These are phyloP conservation scores for Phenganax marumi DNA, from an alignment of 92 coral and sea anemone genomes.

Conservation along the genomic window DNA sequence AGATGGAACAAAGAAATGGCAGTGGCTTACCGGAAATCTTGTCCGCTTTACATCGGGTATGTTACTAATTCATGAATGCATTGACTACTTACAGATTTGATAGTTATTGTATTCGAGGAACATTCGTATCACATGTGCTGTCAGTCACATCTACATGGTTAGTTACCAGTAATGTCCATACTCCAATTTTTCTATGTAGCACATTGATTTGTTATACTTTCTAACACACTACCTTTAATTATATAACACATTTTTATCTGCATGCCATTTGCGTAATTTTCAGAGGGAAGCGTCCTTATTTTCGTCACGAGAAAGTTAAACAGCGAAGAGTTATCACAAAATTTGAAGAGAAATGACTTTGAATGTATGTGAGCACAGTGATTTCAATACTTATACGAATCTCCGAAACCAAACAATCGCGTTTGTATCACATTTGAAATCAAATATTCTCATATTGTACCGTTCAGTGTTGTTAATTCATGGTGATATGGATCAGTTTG, in stretches of 20 bases:
- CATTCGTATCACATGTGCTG: no score
- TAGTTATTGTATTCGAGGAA: no score
- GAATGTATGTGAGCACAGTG: constrained; percentile 65
- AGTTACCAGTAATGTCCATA: no score
- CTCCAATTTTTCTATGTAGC: background rate
- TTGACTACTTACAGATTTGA: no score
- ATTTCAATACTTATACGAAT: no score
- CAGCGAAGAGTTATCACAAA: constrained; percentile 83
- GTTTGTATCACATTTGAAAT: background rate
- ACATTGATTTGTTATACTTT: background rate
- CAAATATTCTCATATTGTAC: background rate
- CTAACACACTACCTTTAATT: background rate
- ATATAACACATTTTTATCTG: background rate
- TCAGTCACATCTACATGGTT: no score
- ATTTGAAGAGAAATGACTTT: constrained; percentile 87
- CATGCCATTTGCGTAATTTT: constrained; percentile 2
- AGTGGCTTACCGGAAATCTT: constrained; percentile 72
- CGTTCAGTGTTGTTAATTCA: constrained; percentile 74
- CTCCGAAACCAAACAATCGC: no score
- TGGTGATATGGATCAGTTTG: constrained; percentile 99
- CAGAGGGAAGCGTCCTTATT: constrained; percentile 91
- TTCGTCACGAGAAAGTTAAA: constrained; percentile 90
- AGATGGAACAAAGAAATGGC: constrained; percentile 71
- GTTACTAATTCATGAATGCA: background rate
- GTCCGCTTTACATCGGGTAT: constrained; percentile 91